Base-by-base conservation (phyloP, 2,888 invertebrate species). In the Lasioglossum malachurum region DNA sequence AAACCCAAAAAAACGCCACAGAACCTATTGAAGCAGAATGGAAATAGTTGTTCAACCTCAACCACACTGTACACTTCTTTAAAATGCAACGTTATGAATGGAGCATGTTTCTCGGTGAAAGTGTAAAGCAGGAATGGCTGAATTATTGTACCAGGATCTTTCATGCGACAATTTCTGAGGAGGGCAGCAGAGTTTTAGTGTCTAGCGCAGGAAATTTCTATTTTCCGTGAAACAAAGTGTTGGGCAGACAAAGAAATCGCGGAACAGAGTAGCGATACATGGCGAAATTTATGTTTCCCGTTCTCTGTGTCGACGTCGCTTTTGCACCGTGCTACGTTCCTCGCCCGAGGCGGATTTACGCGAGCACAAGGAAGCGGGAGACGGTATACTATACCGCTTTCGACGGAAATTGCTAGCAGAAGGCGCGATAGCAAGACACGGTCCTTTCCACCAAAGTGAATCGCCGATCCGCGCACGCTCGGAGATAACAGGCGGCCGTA, bases 401-500 rank as follows among this genome's bases (percentile, higher is more conserved):
- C 60, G 60, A 64, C 27, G 60, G 60, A 64, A 64, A 64, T 64
- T 64, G 60, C 60, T 64, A 64, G 60, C 60, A 64, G 60, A 64
- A 64, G 60, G 60, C 27, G 60, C 60, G 60, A 64, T 64, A 64
- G 31, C 60, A 31, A 8, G 23, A 23, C 53, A 27, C 14, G 60
- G 60, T 64, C 60, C 60, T 64, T 27, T 64, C 60, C 60, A 31
- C 60, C 60, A 31, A 64, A 64, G 60, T 64, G 60, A 64, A 64
- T 64, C 27, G 19, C 35, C 35, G 67, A 44, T 69, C 38, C 69
- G 69, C 38, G 69, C 69, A 69, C 38, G 69, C 44, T 16, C 10
- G 31, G 27, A 72, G 75, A 83, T 75, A 80, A 60, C 69, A 2
- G 35, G 35, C 31, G 46, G 16, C 27, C 60, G 38, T 76, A 53